phyloP scores from a whole-genome alignment of 53 echinoderm and acorn worm genomes.

The Antedon mediterranea region DNA sequence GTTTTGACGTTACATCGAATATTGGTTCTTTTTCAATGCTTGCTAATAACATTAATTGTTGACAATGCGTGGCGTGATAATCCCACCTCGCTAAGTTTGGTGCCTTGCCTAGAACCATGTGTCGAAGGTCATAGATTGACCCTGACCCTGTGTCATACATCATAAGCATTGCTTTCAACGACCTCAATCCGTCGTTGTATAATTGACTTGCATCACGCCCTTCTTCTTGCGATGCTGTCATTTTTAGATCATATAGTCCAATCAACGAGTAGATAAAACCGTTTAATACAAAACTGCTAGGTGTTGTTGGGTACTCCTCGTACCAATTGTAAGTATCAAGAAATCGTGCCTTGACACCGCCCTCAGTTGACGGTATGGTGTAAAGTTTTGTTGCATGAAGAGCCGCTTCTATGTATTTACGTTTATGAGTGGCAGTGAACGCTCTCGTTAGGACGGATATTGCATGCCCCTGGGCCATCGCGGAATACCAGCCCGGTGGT shows the following conservation, averaged over 20 bases:
- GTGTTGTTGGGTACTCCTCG: conserved; percentile 93
- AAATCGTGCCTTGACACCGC: conserved; percentile 74
- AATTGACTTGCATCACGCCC: conserved; percentile 69
- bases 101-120: conserved; percentile 65
- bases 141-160: conserved; percentile 84
- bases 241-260: conserved; percentile 72
- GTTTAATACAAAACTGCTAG: conserved; percentile 83
- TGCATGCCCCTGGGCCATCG: conserved; percentile 97
- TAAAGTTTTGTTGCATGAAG: conserved; percentile 63
- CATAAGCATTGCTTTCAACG: conserved; percentile 67
- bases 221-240: conserved; percentile 48
- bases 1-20: conserved; percentile 58
- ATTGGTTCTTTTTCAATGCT: conserved; percentile 75
- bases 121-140: conserved; percentile 88
- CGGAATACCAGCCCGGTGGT: conserved; percentile 85
- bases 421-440: conserved; percentile 43
- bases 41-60: conserved; percentile 68
- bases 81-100: conserved; percentile 97
- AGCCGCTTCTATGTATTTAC: conserved; percentile 52
- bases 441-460: conserved; percentile 82
- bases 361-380: conserved; percentile 48
- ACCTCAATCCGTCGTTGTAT: conserved; percentile 67
- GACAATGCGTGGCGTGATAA: conserved; percentile 91
- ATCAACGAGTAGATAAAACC: conserved; percentile 96
- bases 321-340: conserved; percentile 94